Percentiles rank a stretch among this genome's conserved stretches.
Conservation (phyloP, 2,797 vertebrate genomes). For the Pterois miles region DNA sequence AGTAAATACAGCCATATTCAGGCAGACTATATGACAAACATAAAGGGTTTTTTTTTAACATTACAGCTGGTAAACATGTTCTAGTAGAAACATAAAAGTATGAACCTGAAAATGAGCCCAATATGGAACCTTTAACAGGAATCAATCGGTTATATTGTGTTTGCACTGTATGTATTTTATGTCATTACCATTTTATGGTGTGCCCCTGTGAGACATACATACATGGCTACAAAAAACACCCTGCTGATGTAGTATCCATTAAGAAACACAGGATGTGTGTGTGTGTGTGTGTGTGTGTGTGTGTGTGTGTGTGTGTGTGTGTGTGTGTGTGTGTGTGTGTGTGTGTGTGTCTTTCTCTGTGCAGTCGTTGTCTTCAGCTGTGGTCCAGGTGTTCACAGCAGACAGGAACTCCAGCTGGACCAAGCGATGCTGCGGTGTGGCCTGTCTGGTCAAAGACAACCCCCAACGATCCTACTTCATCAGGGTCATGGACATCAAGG, state of each 20-base stretch:
- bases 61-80: no score
- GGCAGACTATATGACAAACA: no score
- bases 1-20: no score
- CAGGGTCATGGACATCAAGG: slow-evolving; percentile 95
- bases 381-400: slow-evolving; percentile 92
- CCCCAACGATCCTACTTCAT: slow-evolving; percentile 95
- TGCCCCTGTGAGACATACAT: not conserved
- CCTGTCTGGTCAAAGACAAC: slow-evolving; percentile 98
- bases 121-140: no score
- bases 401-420: slow-evolving; percentile 92
- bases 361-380: slow-evolving; percentile 91
- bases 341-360: not conserved
- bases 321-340: not conserved
- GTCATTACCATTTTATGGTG: not conserved
- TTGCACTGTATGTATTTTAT: no score
- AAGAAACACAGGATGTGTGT: not conserved
- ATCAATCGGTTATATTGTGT: no score
- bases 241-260: not conserved
- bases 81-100: no score
- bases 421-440: slow-evolving; percentile 95
- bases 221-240: not conserved
- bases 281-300: not conserved
- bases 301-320: not conserved
- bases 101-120: no score
- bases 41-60: no score